Evolutionary conservation across 2,888 invertebrate species (phyloP).

Genomic region (Brachylomia viminalis): DNA sequence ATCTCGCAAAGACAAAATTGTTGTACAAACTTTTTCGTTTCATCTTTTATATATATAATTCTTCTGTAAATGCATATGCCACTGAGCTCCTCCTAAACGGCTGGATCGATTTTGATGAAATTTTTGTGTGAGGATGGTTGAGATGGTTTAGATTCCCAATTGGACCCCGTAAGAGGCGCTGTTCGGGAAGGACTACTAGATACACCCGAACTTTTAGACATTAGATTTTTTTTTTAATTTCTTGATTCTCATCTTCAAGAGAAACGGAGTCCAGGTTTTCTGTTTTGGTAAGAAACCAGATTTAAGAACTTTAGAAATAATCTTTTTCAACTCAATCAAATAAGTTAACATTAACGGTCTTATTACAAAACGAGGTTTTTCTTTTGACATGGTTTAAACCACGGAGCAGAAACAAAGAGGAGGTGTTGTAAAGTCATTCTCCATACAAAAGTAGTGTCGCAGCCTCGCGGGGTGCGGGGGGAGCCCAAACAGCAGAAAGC

Average conservation of each 20-base stretch:
- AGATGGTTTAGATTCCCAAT: neutral
- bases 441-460: too few species aligned
- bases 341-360: neutral
- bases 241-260: neutral
- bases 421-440: too few species aligned
- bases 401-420: too few species aligned
- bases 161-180: neutral
- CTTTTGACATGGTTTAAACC: too few species aligned
- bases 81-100: neutral
- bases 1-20: slow-evolving; percentile 16
- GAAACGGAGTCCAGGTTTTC: neutral
- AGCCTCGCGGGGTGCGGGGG: too few species aligned
- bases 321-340: neutral
- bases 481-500: too few species aligned
- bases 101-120: neutral
- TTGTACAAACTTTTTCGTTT: neutral
- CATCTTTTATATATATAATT: neutral
- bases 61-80: neutral
- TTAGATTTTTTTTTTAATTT: neutral
- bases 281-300: neutral
- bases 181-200: neutral
- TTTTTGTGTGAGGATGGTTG: neutral
- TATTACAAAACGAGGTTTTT: too few species aligned
- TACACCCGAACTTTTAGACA: neutral
- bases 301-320: neutral